Conservation (phyloP, 2,113 vertebrate species). For the Camelus dromedarius region DNA sequence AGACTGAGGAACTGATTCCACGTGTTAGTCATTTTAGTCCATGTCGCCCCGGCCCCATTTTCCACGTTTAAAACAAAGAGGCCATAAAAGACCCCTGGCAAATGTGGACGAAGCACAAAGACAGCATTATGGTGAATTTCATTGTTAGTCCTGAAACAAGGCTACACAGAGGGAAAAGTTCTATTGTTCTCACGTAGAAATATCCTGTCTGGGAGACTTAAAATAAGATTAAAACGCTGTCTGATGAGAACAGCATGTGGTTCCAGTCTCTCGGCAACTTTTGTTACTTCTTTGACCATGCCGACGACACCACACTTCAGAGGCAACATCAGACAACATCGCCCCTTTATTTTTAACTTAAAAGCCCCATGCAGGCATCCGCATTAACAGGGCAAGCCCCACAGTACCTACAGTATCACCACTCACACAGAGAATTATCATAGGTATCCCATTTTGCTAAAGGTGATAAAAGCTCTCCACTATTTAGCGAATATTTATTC, state of each 20-base stretch:
- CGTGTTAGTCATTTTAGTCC: slow-evolving; percentile 41
- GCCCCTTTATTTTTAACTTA: slow-evolving; percentile 45
- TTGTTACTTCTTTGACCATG: slow-evolving; percentile 51
- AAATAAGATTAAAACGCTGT: slow-evolving; percentile 65
- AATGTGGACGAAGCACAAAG: slow-evolving; percentile 69
- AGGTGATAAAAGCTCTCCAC: slow-evolving; percentile 61
- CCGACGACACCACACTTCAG: background rate
- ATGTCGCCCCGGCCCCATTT: background rate
- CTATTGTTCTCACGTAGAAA: slow-evolving; percentile 73
- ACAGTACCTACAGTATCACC: background rate
- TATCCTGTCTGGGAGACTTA: slow-evolving; percentile 62
- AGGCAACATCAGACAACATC: slow-evolving; percentile 48
- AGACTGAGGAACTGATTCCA: slow-evolving; percentile 52
- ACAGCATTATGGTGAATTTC: slow-evolving; percentile 5
- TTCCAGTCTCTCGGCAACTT: background rate
- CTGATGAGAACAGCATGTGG: slow-evolving; percentile 70
- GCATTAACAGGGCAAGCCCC: slow-evolving; percentile 27
- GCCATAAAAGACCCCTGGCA: slow-evolving; percentile 42
- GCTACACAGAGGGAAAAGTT: slow-evolving; percentile 4
- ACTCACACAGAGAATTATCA: slow-evolving; percentile 40
- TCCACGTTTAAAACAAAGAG: slow-evolving; percentile 61
- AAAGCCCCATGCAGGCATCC: background rate
- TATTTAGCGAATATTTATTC: slow-evolving; percentile 52
- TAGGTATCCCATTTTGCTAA: slow-evolving; percentile 53
- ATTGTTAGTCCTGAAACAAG: slow-evolving; percentile 53